Percentiles rank a stretch among this genome's conserved stretches.
Evolutionary conservation across 2,888 invertebrate genomes (phyloP).

Genomic region (Tinea trinotella): DNA sequence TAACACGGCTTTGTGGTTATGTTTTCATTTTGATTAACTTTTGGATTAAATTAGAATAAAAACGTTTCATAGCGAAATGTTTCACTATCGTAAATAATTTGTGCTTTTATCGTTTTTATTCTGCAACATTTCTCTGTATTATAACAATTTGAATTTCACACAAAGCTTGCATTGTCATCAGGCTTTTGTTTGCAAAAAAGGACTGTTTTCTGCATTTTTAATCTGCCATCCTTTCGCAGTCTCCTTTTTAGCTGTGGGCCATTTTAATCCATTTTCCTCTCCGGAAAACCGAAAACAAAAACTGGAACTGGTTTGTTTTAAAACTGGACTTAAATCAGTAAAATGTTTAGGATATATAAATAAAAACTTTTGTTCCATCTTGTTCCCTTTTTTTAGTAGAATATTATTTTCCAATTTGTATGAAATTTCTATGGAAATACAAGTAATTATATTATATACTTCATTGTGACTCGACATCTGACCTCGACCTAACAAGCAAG

Average conservation of each 20-base stretch:
- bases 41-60: no score
- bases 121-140: no score
- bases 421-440: no score
- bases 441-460: no score
- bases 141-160: constrained; percentile 1
- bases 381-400: neutral
- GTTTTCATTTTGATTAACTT: no score
- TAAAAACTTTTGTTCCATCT: no score
- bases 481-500: no score
- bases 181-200: constrained; percentile 15
- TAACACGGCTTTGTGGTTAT: no score
- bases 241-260: constrained; percentile 48
- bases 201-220: constrained; percentile 49
- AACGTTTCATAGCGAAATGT: no score
- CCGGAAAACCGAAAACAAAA: constrained; percentile 33
- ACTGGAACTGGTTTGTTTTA: constrained; percentile 17
- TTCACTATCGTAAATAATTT: no score
- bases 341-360: constrained; percentile 12
- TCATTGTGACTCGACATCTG: no score
- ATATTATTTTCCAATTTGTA: neutral
- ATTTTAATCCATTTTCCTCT: constrained; percentile 57
- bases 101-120: no score
- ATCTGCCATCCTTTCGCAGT: constrained; percentile 55
- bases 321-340: constrained; percentile 2
- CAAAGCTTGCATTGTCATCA: constrained; percentile 9